phyloP scores from a whole-genome alignment of 2,888 invertebrate genomes.

The Entomobrya multifasciata region DNA sequence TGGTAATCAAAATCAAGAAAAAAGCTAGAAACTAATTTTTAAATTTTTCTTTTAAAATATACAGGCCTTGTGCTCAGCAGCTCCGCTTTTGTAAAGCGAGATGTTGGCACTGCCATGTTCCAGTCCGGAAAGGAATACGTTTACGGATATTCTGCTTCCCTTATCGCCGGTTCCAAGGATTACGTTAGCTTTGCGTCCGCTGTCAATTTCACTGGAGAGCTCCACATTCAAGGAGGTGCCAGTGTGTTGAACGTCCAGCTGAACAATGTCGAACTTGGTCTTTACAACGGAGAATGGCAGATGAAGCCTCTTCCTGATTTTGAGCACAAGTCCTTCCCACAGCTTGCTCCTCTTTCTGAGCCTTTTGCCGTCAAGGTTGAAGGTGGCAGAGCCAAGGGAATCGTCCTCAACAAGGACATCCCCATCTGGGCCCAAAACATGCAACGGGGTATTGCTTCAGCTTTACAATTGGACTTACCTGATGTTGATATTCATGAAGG shows the following conservation, averaged over 20 bases:
- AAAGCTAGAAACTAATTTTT: neutral
- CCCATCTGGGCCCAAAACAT: constrained; percentile 79
- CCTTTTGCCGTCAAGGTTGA: constrained; percentile 77
- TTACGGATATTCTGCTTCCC: constrained; percentile 73
- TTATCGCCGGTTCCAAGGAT: constrained; percentile 77
- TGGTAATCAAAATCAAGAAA: no score
- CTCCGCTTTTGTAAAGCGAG: constrained; percentile 77
- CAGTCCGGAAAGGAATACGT: constrained; percentile 78
- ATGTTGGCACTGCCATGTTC: constrained; percentile 76
- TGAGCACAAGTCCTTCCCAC: constrained; percentile 71
- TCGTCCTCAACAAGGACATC: constrained; percentile 74
- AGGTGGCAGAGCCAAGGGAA: constrained; percentile 76
- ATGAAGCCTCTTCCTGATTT: constrained; percentile 36
- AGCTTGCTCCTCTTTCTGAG: constrained; percentile 77
- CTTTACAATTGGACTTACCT: constrained; percentile 76
- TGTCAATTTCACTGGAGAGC: constrained; percentile 77
- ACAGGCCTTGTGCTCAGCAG: constrained; percentile 76
- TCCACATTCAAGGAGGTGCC: constrained; percentile 75
- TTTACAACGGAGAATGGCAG: constrained; percentile 76
- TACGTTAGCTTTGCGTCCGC: constrained; percentile 76
- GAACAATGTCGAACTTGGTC: constrained; percentile 74
- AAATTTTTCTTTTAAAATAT: neutral
- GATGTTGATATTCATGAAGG: constrained; percentile 66
- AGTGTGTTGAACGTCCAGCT: constrained; percentile 74
- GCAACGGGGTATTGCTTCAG: constrained; percentile 78